Evolutionary conservation across 2,113 vertebrate genomes (phyloP).

Genomic region (Polypterus senegalus): DNA sequence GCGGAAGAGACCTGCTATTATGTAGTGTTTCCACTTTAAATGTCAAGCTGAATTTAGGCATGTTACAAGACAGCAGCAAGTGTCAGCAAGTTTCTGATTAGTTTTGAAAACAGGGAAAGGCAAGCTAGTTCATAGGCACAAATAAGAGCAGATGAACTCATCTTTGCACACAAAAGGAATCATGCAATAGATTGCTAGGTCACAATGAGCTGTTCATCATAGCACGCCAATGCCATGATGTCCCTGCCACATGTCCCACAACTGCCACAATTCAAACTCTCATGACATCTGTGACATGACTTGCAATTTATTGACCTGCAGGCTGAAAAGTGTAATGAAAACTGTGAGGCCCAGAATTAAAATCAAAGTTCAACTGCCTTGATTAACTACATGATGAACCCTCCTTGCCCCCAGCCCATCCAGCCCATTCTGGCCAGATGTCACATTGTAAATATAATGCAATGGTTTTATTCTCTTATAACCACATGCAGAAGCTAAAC

Average conservation of each 20-base stretch:
- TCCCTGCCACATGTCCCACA: background rate
- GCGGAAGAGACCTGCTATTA: no score
- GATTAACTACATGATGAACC: background rate
- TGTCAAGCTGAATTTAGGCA: no score
- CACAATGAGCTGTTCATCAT: constrained; percentile 1
- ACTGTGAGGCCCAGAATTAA: background rate
- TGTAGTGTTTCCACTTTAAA: no score
- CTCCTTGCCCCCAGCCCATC: background rate
- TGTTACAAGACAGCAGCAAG: no score
- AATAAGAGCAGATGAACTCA: background rate
- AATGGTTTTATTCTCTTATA: no score
- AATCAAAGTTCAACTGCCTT: background rate
- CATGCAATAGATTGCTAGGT: background rate
- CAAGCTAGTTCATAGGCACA: no score
- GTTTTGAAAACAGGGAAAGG: no score
- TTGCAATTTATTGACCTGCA: constrained; percentile 2
- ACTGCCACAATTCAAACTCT: background rate
- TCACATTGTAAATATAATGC: background rate
- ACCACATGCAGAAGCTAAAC: no score
- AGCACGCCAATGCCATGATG: background rate
- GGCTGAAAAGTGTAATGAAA: constrained; percentile 3
- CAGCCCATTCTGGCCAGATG: background rate
- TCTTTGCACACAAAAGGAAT: background rate
- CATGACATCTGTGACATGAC: constrained; percentile 1
- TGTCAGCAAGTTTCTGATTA: no score